Conservation (phyloP, 1,140 invertebrate genomes). For the Hormaphis cornu region DNA sequence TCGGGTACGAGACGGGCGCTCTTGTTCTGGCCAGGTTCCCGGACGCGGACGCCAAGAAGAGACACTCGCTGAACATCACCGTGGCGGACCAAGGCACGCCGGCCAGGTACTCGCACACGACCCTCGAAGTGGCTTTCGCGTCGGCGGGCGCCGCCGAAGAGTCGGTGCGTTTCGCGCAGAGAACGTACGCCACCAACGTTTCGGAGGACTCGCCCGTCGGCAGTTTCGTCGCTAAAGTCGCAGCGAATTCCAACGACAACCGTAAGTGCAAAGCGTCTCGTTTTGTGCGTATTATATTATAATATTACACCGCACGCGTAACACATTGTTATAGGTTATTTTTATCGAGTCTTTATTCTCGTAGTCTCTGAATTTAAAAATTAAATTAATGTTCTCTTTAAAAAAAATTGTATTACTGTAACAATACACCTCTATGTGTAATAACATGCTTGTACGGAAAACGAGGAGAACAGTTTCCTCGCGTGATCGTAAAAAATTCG, state of each 20-base stretch:
- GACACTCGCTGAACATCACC: constrained; percentile 59
- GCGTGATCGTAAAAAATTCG: too few species aligned
- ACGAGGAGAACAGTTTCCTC: too few species aligned
- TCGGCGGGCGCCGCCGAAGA: constrained; percentile 62
- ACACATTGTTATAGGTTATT: too few species aligned
- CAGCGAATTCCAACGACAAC: constrained; percentile 51
- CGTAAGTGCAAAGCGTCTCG: neutral
- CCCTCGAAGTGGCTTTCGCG: constrained; percentile 56
- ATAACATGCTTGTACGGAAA: too few species aligned
- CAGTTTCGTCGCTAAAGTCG: constrained; percentile 65
- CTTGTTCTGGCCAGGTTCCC: constrained; percentile 64
- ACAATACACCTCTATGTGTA: too few species aligned
- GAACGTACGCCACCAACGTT: constrained; percentile 64
- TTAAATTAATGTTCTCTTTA: too few species aligned
- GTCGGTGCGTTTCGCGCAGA: constrained; percentile 68
- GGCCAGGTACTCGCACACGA: constrained; percentile 51
- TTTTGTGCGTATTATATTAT: too few species aligned
- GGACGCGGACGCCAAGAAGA: constrained; percentile 37
- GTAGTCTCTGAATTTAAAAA: too few species aligned
- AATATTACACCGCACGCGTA: too few species aligned
- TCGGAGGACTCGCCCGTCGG: constrained; percentile 69
- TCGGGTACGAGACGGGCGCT: constrained; percentile 67
- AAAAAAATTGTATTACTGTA: too few species aligned
- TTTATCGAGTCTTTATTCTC: too few species aligned
- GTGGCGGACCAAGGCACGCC: constrained; percentile 74